phyloP scores from a whole-genome alignment of 2,113 vertebrate species.

The Hippopotamus amphibius region DNA sequence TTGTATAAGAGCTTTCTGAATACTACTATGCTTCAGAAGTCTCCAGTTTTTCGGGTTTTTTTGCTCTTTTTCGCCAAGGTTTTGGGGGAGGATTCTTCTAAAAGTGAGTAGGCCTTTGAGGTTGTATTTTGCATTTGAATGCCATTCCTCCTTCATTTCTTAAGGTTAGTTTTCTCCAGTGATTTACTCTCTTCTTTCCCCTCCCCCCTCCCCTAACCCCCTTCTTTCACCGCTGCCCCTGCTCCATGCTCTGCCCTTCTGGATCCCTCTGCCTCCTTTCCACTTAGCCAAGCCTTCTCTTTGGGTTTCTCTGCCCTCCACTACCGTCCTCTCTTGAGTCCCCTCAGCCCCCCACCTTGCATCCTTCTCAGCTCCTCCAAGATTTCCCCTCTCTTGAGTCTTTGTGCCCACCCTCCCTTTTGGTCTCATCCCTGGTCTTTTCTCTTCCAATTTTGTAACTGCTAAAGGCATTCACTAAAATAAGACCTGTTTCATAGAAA shows the following conservation, averaged over 20 bases:
- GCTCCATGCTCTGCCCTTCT: neutral
- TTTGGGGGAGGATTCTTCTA: neutral
- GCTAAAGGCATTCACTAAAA: conserved; percentile 11
- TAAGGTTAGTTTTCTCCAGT: neutral
- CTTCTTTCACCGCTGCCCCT: neutral
- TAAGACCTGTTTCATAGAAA: neutral
- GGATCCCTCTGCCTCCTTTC: neutral
- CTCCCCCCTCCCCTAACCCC: neutral
- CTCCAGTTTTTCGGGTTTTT: neutral
- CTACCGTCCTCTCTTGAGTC: neutral
- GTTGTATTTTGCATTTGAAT: conserved; percentile 28
- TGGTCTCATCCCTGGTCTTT: neutral
- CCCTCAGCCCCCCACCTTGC: neutral
- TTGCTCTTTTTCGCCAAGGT: neutral
- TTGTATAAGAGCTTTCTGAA: conserved; percentile 34
- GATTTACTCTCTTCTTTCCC: neutral
- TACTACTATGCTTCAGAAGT: conserved; percentile 8
- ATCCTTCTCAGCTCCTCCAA: neutral
- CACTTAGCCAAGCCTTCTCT: neutral
- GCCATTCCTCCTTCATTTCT: neutral
- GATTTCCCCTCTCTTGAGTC: neutral
- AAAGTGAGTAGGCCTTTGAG: neutral
- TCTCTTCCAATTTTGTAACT: conserved; percentile 54
- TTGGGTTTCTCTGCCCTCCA: neutral
- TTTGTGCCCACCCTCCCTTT: neutral